Base-by-base conservation (phyloP, 2,888 invertebrate species). In the Drepana falcataria region DNA sequence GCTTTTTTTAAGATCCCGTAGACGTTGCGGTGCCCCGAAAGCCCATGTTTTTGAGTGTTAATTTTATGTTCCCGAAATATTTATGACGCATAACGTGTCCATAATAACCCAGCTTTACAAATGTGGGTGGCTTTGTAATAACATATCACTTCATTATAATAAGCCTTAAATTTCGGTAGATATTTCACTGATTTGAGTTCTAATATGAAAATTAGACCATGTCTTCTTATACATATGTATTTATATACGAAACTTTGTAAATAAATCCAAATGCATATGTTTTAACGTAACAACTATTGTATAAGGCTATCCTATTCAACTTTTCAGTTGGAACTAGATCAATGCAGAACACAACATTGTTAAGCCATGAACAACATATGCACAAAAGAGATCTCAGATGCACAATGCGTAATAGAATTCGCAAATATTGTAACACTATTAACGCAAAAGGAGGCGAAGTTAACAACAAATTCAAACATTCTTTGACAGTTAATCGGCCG, bases 11-110 rank as follows among this genome's bases (percentile, higher is more conserved):
- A 71, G 73, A 69, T 69, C 70, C 75, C 79, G 88, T 81, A 91
- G 91, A 91, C 91, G 83, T 77, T 82, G 83, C 85, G 91, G 91
- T 90, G 91, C 91, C 90, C 85, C 83, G 79, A 85, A 83, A 87
- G 80, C 75, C 85, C 87, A 81, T 88, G 86, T 87, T 90, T 88
- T 85, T 87, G 84, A 86, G 88, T 88, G 91, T 91, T 90, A 88
- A 90, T 88, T 91, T 91, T 87, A 90, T 87, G 89, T 90, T 88
- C 82, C 85, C 84, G 88, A 90, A 90, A 89, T 89, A 89, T 90
- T 91, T 90, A 90, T 90, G 90, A 89, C 84, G 85, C 89, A 89
- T 91, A 89, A 89, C 87, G 86, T 79, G 83, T 77, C 80, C 83
- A 78, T 87, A 87, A 90, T 87, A 85, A 85, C 83, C 79, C 72